Evolutionary conservation across 2,888 invertebrate genomes (phyloP), one percentile per base, ranked within the genome.

Genomic region (Sphaerophoria taeniata): DNA sequence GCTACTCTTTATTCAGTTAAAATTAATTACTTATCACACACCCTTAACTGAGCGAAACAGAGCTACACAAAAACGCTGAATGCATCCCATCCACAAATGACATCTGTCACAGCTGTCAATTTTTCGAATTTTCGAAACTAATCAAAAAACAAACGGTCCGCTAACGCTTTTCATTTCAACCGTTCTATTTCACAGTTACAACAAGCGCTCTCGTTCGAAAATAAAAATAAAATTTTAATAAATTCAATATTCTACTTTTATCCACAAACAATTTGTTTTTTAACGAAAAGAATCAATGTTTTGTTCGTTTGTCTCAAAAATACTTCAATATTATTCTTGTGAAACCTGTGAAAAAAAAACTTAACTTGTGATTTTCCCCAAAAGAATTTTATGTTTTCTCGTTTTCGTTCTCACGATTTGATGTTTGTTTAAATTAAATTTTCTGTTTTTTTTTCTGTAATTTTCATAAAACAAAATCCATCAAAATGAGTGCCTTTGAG

Each of bases 401-500:
- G 39, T 65, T 45, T 67, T 31, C 7, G 7, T 33, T 67, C 39
- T 53, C 36, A 53, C 53, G 67, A 24, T 24, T 24, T 24, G 1
- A 24, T 67, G n/a, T 34, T 11, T 53, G 5, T 24, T 24, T 24
- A 24, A 24, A 2, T 24, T 24, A 24, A 7, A 14, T 14, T n/a
- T 34, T 12, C 51, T 65, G 24, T 53, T 43, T 24, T 36, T 24
- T 51, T 24, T 24, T 49, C 49, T 12, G 5, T 6, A n/a, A 24
- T 53, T 51, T 6, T 39, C 11, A 3, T 1, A 16, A 14, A 49
- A 63, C 4, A 12, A 49, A 63, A 33, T 51, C 33, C 7, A 4
- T 7, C 0, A 88, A 82, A 63, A 92, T 92, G 92, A 92, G 92
- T 88, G 91, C 92, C 16, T 92, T 92, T 87, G 90, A 92, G 90